Base-by-base conservation (phyloP, 1,140 invertebrate genomes). In the Caerostris extrusa region DNA sequence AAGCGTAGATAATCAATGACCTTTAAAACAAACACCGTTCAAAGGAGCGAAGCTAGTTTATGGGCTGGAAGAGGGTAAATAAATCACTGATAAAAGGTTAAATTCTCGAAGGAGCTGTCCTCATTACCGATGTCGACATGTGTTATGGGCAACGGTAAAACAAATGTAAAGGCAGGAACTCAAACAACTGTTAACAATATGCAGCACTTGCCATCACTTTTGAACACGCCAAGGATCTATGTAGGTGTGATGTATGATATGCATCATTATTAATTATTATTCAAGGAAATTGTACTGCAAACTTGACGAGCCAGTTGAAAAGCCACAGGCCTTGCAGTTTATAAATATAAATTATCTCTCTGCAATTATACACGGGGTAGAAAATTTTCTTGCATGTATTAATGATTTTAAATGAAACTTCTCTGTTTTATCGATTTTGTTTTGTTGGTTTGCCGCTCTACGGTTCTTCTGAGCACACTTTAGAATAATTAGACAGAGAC, bases 181-280 rank as follows among this genome's bases (percentile, higher is more conserved):
- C 7, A 53, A 77, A 77, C 7, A 34, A 64, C 61, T 64, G 17
- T 17, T 64, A 14, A 64, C 17, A 64, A 64, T 64, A 50, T 77
- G 5, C 50, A 77, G 14, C 53, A 50, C 4, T 77, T 77, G 69
- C 34, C 71, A 77, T 77, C 71, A 77, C 7, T 77, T 77, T 77
- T 50, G 34, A 77, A 77, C 7, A 50, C 17, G 8, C 12, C 71
- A 77, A 77, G 71, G 71, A 77, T 77, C 53, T 50, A 34, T 53
- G 71, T 77, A 77, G 71, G 71, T 77, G 71, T 77, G 71, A 77
- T 53, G 14, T 77, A 77, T 77, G n/a, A 50, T 77, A 77, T 77
- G 10, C 61, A 64, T 64, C 17, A 64, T 17, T 14, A 14, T 77
- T 50, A 77, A 77, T 77, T 77, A 77, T 77, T 77, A 77, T 77